A percentile compares a stretch with the other conserved stretches of the same genome.
Evolutionary conservation across 2,888 invertebrate species (phyloP).

Genomic region (Microdon myrmicae): DNA sequence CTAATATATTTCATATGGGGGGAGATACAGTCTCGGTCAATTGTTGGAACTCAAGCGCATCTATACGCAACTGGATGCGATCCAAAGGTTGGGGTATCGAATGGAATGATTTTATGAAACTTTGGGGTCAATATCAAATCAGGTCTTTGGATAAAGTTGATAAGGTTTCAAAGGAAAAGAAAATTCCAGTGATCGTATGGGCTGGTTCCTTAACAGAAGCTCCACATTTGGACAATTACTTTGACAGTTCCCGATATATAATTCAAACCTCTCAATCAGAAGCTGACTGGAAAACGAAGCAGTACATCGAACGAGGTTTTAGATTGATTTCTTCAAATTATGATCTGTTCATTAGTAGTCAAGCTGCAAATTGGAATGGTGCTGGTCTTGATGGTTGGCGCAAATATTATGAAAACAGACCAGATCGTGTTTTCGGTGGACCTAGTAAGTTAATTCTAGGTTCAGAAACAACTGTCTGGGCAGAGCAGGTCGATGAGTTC

Average conservation of each 20-base stretch:
- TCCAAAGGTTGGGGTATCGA: constrained; percentile 72
- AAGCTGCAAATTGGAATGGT: constrained; percentile 83
- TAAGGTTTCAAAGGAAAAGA: constrained; percentile 64
- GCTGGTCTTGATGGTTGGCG: constrained; percentile 88
- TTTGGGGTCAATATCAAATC: constrained; percentile 80
- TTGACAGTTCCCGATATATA: constrained; percentile 80
- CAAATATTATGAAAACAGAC: constrained; percentile 82
- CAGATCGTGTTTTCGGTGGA: constrained; percentile 70
- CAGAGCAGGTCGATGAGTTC: constrained; percentile 80
- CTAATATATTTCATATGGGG: constrained; percentile 88
- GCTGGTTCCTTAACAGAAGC: constrained; percentile 80
- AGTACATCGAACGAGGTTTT: constrained; percentile 78
- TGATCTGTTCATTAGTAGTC: constrained; percentile 87
- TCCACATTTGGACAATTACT: constrained; percentile 72
- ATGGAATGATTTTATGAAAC: constrained; percentile 72
- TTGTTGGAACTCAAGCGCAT: constrained; percentile 81
- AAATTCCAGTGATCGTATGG: constrained; percentile 79
- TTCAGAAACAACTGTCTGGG: constrained; percentile 85
- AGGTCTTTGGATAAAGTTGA: constrained; percentile 61
- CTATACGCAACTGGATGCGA: constrained; percentile 77
- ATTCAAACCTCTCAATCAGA: constrained; percentile 83
- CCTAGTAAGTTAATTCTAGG: constrained; percentile 71
- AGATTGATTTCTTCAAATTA: constrained; percentile 86
- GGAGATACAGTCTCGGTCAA: constrained; percentile 77
- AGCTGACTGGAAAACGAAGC: constrained; percentile 72